Conservation (phyloP, 2,888 invertebrate species). For the Cancer borealis region DNA sequence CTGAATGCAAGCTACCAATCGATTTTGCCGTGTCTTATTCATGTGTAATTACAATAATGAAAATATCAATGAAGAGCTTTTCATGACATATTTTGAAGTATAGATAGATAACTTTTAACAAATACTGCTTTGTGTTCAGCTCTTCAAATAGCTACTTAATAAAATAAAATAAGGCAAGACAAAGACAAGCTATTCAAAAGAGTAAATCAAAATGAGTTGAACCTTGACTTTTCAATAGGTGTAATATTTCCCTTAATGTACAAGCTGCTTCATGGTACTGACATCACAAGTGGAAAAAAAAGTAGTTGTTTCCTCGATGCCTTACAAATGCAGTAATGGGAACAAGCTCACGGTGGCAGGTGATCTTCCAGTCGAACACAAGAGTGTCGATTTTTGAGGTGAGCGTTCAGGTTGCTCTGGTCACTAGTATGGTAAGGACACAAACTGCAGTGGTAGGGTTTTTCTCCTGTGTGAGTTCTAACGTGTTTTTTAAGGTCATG, state of each 20-base stretch:
- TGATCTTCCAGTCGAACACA: conserved; percentile 45
- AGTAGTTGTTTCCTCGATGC: neutral
- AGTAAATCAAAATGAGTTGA: neutral
- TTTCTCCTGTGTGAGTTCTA: conserved; percentile 70
- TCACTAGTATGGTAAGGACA: conserved; percentile 70
- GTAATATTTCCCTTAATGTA: neutral
- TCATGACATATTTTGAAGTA: neutral
- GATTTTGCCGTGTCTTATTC: neutral
- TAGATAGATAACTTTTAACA: neutral
- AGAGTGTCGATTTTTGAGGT: conserved; percentile 64
- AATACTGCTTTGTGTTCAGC: neutral
- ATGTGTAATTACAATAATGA: neutral
- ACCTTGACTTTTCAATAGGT: neutral
- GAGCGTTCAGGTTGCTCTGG: conserved; percentile 66
- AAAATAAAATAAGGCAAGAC: neutral
- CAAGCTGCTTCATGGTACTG: neutral
- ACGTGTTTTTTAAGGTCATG: conserved; percentile 71
- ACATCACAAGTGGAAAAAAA: neutral
- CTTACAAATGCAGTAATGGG: neutral
- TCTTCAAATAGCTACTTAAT: neutral
- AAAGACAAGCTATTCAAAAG: neutral
- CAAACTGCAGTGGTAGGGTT: conserved; percentile 63
- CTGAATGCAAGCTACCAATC: neutral
- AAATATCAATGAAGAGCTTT: neutral
- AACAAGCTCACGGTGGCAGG: neutral